Conservation (phyloP, 2,797 vertebrate genomes). For the Xiphorhynchus erythropygius region DNA sequence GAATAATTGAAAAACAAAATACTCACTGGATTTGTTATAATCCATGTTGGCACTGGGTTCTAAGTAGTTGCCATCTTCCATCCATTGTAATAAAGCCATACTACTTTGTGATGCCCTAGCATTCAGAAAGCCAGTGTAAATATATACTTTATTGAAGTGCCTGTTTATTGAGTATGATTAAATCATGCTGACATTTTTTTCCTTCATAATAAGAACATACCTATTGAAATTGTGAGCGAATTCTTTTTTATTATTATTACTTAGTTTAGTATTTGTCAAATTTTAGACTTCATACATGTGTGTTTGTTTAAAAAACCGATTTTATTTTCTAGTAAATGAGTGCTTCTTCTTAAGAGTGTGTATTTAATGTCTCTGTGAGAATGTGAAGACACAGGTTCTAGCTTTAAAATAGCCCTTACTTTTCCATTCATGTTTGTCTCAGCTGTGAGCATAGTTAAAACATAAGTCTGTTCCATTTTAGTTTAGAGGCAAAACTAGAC, state of each 20-base stretch:
- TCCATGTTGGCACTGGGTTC: constrained; percentile 80
- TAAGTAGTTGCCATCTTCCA: constrained; percentile 81
- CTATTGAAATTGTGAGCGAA: constrained; percentile 22
- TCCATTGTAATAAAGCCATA: constrained; percentile 78
- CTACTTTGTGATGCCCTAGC: constrained; percentile 60
- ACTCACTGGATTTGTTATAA: constrained; percentile 84
- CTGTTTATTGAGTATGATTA: constrained; percentile 64
- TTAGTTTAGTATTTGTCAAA: background rate
- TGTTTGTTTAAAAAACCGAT: background rate
- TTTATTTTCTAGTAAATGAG: constrained; percentile 28
- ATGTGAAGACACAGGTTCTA: background rate
- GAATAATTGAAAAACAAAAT: constrained; percentile 88
- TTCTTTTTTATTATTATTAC: background rate
- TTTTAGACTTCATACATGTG: background rate
- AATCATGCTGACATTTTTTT: constrained; percentile 9
- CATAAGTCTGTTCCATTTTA: constrained; percentile 32
- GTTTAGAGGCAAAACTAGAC: constrained; percentile 43
- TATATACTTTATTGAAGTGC: constrained; percentile 69
- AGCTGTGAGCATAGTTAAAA: constrained; percentile 4
- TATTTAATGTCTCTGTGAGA: background rate
- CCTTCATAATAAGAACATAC: constrained; percentile 8
- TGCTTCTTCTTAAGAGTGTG: background rate
- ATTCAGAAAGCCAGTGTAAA: constrained; percentile 64
- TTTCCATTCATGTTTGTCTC: constrained; percentile 8
- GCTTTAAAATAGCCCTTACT: constrained; percentile 14